Base-by-base conservation (phyloP, 1,140 invertebrate genomes). In the Homalodisca vitripennis region DNA sequence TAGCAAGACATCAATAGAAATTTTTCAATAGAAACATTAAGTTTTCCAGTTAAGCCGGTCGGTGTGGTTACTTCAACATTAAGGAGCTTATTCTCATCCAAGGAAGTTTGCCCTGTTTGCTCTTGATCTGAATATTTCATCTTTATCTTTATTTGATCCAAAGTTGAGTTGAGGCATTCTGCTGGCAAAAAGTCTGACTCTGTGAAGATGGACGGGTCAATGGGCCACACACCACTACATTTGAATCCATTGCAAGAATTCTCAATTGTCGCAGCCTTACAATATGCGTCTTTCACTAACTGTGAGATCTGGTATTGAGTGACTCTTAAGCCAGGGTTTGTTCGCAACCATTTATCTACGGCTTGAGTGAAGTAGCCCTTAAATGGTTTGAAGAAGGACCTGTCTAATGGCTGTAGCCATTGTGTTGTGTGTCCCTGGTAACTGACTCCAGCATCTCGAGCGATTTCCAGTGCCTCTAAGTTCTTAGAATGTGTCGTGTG, bases 401-500 rank as follows among this genome's bases (percentile, higher is more conserved):
- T 62, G 67, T 64, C 27, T n/a, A 64, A 17, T 17, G 62, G 27
- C 34, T 64, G 12, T 32, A 34, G 1, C 26, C 27, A 2, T 20
- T 32, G 27, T 32, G 13, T 64, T 20, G 12, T 32, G 32, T 64
- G 31, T n/a, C 31, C 31, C 31, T 32, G 27, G 62, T 34, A 2
- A 34, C 17, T 31, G 29, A 34, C 27, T n/a, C n/a, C 57, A 30
- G 13, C 13, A 27, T 2, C 10, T 6, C 57, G 51, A 26, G 74
- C 73, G 0, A 74, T 63, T 13, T 73, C 31, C n/a, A 77, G 72
- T 3, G 71, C 73, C 41, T 77, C 60, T 2, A 78, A 26, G 41
- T 74, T 75, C 66, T 76, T 75, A 3, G 65, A 72, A 65, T 78
- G 74, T 20, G 73, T 75, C 1, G 67, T 71, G 64, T 78, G 73